Conservation (phyloP, 1,140 invertebrate species). For the Diorhabda carinulata region DNA sequence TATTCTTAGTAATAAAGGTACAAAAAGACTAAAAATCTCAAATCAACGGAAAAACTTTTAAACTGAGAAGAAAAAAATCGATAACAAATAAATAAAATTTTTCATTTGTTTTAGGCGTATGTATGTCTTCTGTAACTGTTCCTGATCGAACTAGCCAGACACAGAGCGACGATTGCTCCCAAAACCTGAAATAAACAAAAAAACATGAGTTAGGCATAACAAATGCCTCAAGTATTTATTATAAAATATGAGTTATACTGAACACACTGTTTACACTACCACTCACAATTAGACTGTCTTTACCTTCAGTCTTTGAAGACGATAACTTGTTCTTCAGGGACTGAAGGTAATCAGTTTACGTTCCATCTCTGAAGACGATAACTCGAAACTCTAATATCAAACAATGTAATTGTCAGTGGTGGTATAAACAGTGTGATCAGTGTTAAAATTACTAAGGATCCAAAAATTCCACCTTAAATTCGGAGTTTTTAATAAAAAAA, state of each 20-base stretch:
- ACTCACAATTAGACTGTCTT: background rate
- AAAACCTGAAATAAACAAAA: slow-evolving; percentile 45
- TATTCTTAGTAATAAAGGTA: background rate
- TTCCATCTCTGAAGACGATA: background rate
- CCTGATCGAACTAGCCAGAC: slow-evolving; percentile 43
- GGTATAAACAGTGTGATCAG: too few relatives aligned
- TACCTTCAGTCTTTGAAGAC: background rate
- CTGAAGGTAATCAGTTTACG: too few relatives aligned
- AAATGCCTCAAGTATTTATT: too few relatives aligned
- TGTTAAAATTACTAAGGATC: too few relatives aligned
- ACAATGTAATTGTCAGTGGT: too few relatives aligned
- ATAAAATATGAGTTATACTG: background rate
- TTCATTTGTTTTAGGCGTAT: slow-evolving; percentile 30
- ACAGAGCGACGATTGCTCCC: slow-evolving; percentile 43
- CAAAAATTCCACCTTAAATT: too few relatives aligned
- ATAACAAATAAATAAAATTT: background rate
- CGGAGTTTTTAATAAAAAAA: too few relatives aligned
- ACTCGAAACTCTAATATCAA: background rate
- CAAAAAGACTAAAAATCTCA: background rate
- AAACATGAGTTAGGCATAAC: background rate
- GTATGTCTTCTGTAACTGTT: slow-evolving; percentile 42
- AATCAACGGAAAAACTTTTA: slow-evolving; percentile 1
- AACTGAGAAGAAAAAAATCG: background rate
- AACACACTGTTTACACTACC: background rate
- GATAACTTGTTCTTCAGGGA: slow-evolving; percentile 10